These are phyloP conservation scores for Xenotilapia flavipinnis DNA, from an alignment of 2,113 vertebrate genomes.

Conservation along the genomic window DNA sequence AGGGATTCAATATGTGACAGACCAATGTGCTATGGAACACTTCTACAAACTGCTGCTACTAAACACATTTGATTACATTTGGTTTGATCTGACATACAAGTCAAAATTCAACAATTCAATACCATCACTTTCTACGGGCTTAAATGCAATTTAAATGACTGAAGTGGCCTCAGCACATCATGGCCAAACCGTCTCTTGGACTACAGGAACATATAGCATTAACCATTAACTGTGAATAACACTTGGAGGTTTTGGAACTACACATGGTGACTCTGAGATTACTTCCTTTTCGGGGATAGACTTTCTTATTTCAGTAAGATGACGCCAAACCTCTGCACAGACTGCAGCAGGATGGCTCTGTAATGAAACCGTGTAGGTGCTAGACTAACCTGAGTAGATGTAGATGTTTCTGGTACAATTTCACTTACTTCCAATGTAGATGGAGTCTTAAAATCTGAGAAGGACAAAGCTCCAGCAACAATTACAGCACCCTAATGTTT, in stretches of 20 bases:
- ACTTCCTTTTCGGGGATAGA: neutral
- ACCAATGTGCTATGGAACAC: neutral
- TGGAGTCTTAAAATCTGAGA: neutral
- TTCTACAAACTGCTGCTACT: neutral
- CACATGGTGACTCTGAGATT: neutral
- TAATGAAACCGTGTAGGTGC: neutral
- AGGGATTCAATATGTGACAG: accelerated
- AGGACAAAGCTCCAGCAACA: neutral
- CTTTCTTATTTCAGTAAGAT: neutral
- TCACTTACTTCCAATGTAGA: neutral
- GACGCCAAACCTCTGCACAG: neutral
- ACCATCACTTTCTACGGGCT: accelerated
- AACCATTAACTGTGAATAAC: neutral
- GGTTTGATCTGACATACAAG: neutral
- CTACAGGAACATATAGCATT: neutral
- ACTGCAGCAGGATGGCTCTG: neutral
- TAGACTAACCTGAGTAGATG: neutral
- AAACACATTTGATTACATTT: neutral
- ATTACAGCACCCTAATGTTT: neutral
- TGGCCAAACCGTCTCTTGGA: neutral
- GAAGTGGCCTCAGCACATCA: neutral
- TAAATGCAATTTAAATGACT: neutral
- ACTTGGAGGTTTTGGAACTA: neutral
- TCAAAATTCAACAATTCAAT: neutral
- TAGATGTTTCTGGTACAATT: neutral